These are phyloP conservation scores for Ligdia adustata DNA, from an alignment of 2,888 invertebrate genomes.

Conservation along the genomic window DNA sequence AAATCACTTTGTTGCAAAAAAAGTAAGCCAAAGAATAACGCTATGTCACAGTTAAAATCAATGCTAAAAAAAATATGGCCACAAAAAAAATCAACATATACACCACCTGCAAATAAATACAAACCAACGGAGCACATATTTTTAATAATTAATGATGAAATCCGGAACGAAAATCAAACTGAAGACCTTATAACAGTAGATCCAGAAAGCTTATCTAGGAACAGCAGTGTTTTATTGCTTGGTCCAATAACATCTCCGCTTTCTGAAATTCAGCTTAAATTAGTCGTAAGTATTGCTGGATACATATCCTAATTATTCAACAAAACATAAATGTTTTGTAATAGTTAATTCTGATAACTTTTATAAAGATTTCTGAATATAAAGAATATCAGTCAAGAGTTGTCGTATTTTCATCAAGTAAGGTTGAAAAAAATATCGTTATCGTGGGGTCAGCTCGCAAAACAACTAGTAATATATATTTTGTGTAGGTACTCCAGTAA, in stretches of 20 bases:
- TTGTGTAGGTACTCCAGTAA: too few species aligned
- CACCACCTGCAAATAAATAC: neutral
- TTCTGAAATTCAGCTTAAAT: constrained; percentile 60
- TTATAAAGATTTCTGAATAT: too few species aligned
- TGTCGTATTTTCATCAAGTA: too few species aligned
- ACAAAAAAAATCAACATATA: constrained; percentile 20
- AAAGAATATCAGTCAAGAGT: too few species aligned
- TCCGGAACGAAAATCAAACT: constrained; percentile 57
- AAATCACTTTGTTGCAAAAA: constrained; percentile 71
- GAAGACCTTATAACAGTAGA: constrained; percentile 69
- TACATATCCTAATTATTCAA: too few species aligned
- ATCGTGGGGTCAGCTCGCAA: too few species aligned
- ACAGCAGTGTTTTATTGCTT: constrained; percentile 69
- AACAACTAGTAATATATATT: too few species aligned
- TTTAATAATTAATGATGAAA: constrained; percentile 72
- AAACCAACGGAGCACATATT: constrained; percentile 63
- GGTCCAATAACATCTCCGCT: constrained; percentile 70
- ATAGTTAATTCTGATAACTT: too few species aligned
- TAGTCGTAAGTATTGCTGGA: constrained; percentile 71
- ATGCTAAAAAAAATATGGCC: constrained; percentile 39
- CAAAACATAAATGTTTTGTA: too few species aligned
- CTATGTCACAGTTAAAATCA: constrained; percentile 37
- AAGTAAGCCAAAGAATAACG: constrained; percentile 41
- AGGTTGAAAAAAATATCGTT: too few species aligned
- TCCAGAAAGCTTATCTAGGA: constrained; percentile 68